Base-by-base conservation (phyloP, 2,113 vertebrate species). In the Scortum barcoo region DNA sequence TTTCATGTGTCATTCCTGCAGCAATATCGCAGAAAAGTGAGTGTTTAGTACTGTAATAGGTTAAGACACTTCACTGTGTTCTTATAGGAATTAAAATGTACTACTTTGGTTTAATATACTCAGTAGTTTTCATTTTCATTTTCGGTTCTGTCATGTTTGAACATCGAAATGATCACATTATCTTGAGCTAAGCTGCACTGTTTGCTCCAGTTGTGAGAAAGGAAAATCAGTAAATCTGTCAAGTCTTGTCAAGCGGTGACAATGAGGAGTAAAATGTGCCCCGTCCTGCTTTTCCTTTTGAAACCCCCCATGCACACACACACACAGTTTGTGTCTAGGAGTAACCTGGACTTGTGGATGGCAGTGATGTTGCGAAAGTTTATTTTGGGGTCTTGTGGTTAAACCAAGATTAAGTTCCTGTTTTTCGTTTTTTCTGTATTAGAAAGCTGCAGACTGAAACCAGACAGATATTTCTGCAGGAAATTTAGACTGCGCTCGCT, bases 361-460 rank as follows among this genome's bases (percentile, higher is more conserved):
- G 36, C 63, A 53, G 51, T 66, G 24, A 28, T 51, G 46, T 13
- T 46, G 14, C 3, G 3, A 28, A 38, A 78, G 11, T 19, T 50
- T 83, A 62, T 80, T 62, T 67, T 48, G 12, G 30, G 13, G 19
- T 40, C 13, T 40, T 56, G 22, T n/a, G 53, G 58, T 66, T 48
- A 56, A 56, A 50, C 6, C 0, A 4, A 40, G 22, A 36, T 42
- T 11, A 26, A 19, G 30, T 87, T 91, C 72, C 72, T 73, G 36
- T 82, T 88, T 83, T 75, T 42, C 4, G 4, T 3, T 0, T 24
- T 42, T 58, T 6, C 7, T 66, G 3, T 38, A 36, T 36, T 74
- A 36, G 22, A 72, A 53, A 75, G 68, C 24, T 30, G 0, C 8
- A 9, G 4, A 33, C 4, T 16, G 36, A 80, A 81, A 78, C 56